Conservation (phyloP, 1,140 invertebrate species). For the Agrilus planipennis region DNA sequence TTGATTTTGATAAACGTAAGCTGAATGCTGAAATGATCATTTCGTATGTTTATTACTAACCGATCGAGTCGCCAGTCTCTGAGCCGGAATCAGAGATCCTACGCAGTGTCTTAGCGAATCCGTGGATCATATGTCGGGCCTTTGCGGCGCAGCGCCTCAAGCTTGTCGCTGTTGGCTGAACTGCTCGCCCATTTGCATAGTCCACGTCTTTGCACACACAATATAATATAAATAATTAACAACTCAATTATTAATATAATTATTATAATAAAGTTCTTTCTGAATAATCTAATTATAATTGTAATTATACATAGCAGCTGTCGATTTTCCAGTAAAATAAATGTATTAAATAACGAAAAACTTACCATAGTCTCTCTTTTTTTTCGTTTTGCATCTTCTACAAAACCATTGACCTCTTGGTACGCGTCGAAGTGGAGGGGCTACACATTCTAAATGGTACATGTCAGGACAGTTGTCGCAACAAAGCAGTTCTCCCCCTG, state of each 20-base stretch:
- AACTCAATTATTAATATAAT: conserved; percentile 12
- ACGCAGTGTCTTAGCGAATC: conserved; percentile 41
- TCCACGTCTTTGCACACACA: too few species aligned
- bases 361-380: conserved; percentile 23
- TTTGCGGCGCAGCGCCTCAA: conserved; percentile 37
- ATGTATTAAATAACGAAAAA: too few species aligned
- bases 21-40: too few species aligned
- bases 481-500: conserved; percentile 41
- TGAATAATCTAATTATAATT: background rate
- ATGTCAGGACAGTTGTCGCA: conserved; percentile 45
- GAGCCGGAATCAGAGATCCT: conserved; percentile 18
- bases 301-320: background rate
- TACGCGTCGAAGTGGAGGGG: conserved; percentile 43
- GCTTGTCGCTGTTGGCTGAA: too few species aligned
- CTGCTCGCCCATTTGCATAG: background rate
- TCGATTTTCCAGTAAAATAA: too few species aligned
- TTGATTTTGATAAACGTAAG: too few species aligned
- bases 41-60: too few species aligned
- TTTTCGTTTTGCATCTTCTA: conserved; percentile 37
- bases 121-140: conserved; percentile 42
- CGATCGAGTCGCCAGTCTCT: too few species aligned
- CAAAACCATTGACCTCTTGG: conserved; percentile 51
- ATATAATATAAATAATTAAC: conserved; percentile 1
- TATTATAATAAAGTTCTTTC: background rate
- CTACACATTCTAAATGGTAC: conserved; percentile 47